Evolutionary conservation across 2,797 vertebrate species (phyloP).

Genomic region (Tokudaia tokunoshimensis): DNA sequence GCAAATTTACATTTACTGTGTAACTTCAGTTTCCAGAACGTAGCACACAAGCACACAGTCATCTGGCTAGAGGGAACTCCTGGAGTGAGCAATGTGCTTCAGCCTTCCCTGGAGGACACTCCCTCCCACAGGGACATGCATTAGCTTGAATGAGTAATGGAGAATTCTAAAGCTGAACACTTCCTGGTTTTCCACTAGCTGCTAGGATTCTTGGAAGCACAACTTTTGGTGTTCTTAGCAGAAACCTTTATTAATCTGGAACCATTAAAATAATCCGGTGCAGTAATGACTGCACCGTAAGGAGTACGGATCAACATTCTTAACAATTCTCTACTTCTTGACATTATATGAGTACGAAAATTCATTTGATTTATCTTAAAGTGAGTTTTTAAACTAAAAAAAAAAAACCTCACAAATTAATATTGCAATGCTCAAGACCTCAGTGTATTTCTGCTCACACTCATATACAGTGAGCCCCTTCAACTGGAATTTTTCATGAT

Average conservation of each 20-base stretch:
- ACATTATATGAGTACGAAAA: background rate
- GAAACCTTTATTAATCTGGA: slow-evolving; percentile 62
- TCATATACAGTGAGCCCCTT: background rate
- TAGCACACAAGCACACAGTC: background rate
- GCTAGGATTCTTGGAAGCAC: slow-evolving; percentile 15
- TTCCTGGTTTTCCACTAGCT: slow-evolving; percentile 35
- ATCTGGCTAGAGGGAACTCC: slow-evolving; percentile 5
- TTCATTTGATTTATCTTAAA: slow-evolving; percentile 30
- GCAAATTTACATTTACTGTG: background rate
- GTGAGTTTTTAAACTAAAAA: background rate
- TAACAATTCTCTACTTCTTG: background rate
- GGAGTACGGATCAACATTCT: background rate
- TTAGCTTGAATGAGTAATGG: slow-evolving; percentile 24
- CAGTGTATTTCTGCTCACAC: slow-evolving; percentile 7
- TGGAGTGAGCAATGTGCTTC: background rate
- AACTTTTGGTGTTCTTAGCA: background rate
- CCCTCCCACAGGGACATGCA: slow-evolving; percentile 9
- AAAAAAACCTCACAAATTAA: background rate
- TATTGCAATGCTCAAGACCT: background rate
- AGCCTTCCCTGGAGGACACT: background rate
- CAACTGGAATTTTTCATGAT: background rate
- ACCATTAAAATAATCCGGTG: slow-evolving; percentile 26
- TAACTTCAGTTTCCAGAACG: slow-evolving; percentile 60
- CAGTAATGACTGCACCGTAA: background rate
- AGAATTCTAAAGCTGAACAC: background rate